Conservation (phyloP, 1,140 invertebrate genomes). For the Drosophila varians region DNA sequence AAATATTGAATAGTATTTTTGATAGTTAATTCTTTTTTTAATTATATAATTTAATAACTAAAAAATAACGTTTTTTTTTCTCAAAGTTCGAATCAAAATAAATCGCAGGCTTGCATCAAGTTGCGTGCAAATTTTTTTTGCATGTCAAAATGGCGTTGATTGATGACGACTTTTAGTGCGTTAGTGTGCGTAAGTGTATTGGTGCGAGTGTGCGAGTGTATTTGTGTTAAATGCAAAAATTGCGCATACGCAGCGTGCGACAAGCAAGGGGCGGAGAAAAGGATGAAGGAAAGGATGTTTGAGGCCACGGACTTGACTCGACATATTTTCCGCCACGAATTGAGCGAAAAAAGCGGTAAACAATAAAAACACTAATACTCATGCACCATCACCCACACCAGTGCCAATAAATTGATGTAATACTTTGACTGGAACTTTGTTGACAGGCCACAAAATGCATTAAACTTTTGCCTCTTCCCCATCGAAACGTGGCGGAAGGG, state of each 20-base stretch:
- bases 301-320: constrained; percentile 26
- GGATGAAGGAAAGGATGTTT: neutral
- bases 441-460: constrained; percentile 47
- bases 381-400: neutral
- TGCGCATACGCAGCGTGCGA: constrained; percentile 71
- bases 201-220: neutral
- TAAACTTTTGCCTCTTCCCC: constrained; percentile 5
- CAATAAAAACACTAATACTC: constrained; percentile 22
- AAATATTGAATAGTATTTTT: too few species aligned
- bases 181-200: neutral
- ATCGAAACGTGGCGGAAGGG: too few species aligned
- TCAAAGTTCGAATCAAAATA: too few species aligned
- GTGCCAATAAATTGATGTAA: constrained; percentile 20
- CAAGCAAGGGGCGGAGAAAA: neutral
- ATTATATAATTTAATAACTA: neutral
- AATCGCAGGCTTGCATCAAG: neutral
- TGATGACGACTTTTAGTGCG: constrained; percentile 34
- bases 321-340: constrained; percentile 24
- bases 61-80: too few species aligned
- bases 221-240: constrained; percentile 48
- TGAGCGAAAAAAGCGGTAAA: constrained; percentile 43
- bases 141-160: constrained; percentile 60
- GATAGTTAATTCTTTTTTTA: too few species aligned
- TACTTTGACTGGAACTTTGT: constrained; percentile 27
- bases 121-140: constrained; percentile 54